Evolutionary conservation across 1,140 invertebrate species (phyloP), one percentile per base, ranked within the genome.

Genomic region (Chrysomallon squamiferum): DNA sequence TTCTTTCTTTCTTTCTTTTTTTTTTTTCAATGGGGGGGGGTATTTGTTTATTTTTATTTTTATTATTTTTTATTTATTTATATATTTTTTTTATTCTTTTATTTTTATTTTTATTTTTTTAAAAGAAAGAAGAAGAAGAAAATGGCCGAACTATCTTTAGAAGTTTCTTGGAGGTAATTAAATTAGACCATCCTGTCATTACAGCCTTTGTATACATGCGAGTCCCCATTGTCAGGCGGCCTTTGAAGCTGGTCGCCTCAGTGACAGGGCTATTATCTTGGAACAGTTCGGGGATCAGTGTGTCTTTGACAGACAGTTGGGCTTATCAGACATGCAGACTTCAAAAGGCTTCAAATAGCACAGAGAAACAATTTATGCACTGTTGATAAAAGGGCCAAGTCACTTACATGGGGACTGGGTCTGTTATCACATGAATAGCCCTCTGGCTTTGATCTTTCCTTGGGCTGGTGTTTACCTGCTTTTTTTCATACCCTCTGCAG

Each of bases 351-450:
- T 47, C 50, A 35, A 49, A 29, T 62, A 59, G 59, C 66, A 45
- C 66, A 59, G 58, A 62, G 60, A 62, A 68, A 60, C 59, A 68
- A 61, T 68, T 68, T 68, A 61, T 68, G 66, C 66, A 62, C 54
- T 43, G 43, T 62, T 62, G 52, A 68, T 68, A 68, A 61, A 68
- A 68, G 60, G 58, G 59, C 35, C 61, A 54, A 62, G 60, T 50
- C 66, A 68, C 66, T 68, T 68, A 58, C 60, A 62, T 52, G 56
- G 61, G 45, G 66, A 45, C 43, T 45, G 43, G 38, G 52, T 7
- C 61, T 68, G 62, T 68, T 68, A 68, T 68, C 66, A 62, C 62
- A 68, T 68, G 66, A 68, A 56, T 68, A 62, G 38, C 22, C 50
- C 32, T 41, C n/a, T 22, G 38, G 29, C 60, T 68, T 68, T 68